Evolutionary conservation across 2,113 vertebrate genomes (phyloP).

Genomic region (Eptesicus fuscus): DNA sequence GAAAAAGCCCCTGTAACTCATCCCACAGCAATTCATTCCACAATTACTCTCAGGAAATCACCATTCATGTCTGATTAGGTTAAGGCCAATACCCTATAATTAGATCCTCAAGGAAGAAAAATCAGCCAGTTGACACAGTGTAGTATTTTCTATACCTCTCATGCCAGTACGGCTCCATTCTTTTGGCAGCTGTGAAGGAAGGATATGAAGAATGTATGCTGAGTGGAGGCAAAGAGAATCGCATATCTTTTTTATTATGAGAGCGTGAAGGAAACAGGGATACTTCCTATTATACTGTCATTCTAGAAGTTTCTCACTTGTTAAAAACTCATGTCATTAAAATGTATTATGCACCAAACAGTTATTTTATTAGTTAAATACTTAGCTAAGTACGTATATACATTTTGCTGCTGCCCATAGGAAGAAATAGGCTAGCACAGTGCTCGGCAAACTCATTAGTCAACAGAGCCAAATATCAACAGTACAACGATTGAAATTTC

Average conservation of each 20-base stretch:
- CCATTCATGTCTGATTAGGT: not conserved
- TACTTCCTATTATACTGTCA: not conserved
- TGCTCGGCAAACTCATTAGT: too few species aligned
- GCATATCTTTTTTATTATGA: not conserved
- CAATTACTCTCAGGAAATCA: constrained; percentile 26
- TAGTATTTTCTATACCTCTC: not conserved
- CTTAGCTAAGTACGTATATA: constrained; percentile 34
- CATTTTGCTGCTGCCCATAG: not conserved
- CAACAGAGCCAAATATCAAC: too few species aligned
- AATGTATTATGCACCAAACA: not conserved
- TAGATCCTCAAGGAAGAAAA: constrained; percentile 19
- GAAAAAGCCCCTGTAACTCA: not conserved
- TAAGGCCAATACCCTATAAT: not conserved
- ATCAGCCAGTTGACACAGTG: not conserved
- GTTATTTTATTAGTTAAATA: constrained; percentile 42
- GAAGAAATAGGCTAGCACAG: constrained; percentile 28
- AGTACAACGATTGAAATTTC: too few species aligned
- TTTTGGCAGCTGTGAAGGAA: not conserved
- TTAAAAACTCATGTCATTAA: not conserved
- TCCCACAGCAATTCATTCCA: not conserved
- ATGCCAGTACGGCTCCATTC: not conserved
- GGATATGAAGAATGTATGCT: not conserved
- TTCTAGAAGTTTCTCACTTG: not conserved
- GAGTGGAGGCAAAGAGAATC: not conserved
- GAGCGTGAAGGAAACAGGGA: not conserved